phyloP scores from a whole-genome alignment of 2,888 invertebrate genomes.

The Isotomurus palustris region DNA sequence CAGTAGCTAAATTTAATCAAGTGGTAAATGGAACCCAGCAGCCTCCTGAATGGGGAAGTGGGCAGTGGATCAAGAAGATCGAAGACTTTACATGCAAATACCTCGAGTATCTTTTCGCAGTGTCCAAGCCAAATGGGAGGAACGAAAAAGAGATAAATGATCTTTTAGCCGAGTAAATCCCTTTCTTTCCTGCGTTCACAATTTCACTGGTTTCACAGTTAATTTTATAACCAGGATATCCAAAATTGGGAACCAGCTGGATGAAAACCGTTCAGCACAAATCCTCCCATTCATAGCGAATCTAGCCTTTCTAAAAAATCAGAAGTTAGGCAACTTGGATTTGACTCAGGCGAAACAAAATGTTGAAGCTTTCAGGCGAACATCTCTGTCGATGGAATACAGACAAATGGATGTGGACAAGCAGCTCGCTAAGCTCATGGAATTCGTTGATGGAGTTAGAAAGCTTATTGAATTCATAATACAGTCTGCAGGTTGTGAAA shows the following conservation, averaged over 20 bases:
- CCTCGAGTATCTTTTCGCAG: not conserved
- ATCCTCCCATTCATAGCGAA: slow-evolving; percentile 3
- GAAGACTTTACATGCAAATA: not conserved
- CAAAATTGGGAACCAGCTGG: not conserved
- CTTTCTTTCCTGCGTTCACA: not conserved
- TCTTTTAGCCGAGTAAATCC: not conserved
- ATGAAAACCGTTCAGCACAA: not conserved
- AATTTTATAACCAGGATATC: not conserved
- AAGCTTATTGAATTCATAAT: slow-evolving; percentile 2
- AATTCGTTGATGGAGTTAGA: slow-evolving; percentile 1
- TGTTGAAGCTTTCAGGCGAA: not conserved
- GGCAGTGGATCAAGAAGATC: slow-evolving; percentile 5
- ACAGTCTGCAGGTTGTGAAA: slow-evolving; percentile 4
- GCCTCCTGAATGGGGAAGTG: not conserved
- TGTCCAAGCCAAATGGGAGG: not conserved
- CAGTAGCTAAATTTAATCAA: not conserved
- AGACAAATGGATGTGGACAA: not conserved
- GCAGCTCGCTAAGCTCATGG: not conserved
- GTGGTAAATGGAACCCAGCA: not conserved
- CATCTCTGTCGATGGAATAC: not conserved
- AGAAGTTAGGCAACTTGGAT: not conserved
- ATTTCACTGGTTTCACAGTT: not conserved
- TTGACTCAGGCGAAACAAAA: not conserved
- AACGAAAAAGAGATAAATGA: not conserved
- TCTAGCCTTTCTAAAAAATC: slow-evolving; percentile 1